Evolutionary conservation across 2,888 invertebrate genomes (phyloP).

Genomic region (Nymphalis polychloros): DNA sequence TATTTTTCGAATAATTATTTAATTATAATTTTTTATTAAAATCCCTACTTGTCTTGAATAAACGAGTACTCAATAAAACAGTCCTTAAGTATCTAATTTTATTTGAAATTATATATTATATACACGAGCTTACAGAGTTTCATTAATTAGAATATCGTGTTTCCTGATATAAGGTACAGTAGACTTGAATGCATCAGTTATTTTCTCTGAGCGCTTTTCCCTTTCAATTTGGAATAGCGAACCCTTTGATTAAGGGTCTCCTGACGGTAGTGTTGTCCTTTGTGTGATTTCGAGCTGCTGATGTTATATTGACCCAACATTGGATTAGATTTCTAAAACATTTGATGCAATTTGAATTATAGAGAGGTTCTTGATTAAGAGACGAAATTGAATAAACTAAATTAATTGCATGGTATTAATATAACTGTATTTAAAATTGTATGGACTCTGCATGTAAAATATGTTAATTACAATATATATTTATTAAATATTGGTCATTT

Average conservation of each 20-base stretch:
- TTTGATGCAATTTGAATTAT: not conserved
- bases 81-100: not conserved
- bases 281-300: conserved; percentile 17
- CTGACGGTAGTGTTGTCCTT: conserved; percentile 15
- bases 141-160: conserved; percentile 3
- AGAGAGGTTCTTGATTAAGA: not conserved
- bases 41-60: too few relatives aligned
- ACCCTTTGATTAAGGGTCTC: conserved; percentile 27
- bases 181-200: conserved; percentile 1
- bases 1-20: too few relatives aligned
- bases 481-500: too few relatives aligned
- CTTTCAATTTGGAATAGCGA: conserved; percentile 21
- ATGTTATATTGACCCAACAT: conserved; percentile 19
- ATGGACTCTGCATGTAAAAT: too few relatives aligned
- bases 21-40: too few relatives aligned
- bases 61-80: not conserved
- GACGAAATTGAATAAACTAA: too few relatives aligned
- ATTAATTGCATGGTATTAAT: too few relatives aligned
- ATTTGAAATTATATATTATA: not conserved
- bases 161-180: not conserved
- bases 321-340: conserved; percentile 3
- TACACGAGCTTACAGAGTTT: not conserved
- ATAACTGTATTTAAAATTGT: too few relatives aligned
- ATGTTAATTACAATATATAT: too few relatives aligned
- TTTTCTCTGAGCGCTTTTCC: conserved; percentile 11